phyloP scores from a whole-genome alignment of 2,113 vertebrate genomes.

The Laticauda laticaudata region DNA sequence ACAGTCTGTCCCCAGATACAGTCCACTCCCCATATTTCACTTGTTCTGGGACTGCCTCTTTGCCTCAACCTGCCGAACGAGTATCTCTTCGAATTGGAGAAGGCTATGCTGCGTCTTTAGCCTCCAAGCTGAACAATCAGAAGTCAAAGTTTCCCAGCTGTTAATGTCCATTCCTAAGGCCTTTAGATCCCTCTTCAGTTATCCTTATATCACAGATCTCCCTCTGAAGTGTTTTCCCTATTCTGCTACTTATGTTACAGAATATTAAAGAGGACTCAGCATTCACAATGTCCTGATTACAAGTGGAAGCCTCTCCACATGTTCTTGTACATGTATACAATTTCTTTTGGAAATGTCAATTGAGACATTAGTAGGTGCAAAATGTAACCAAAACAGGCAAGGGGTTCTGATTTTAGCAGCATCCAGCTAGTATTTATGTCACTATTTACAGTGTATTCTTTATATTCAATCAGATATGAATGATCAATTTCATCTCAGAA shows the following conservation, averaged over 20 bases:
- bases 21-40: too few species aligned
- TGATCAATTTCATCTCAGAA: not conserved
- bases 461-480: not conserved
- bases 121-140: too few species aligned
- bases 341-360: not conserved
- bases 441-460: not conserved
- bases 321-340: not conserved
- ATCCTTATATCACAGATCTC: too few species aligned
- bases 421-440: not conserved
- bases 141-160: too few species aligned
- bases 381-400: not conserved
- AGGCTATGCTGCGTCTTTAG: too few species aligned
- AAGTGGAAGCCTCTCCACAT: not conserved
- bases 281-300: not conserved
- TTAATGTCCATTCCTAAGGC: too few species aligned
- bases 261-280: not conserved
- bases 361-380: not conserved
- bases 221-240: too few species aligned
- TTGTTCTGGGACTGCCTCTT: too few species aligned
- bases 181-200: too few species aligned
- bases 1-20: too few species aligned
- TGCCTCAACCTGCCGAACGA: too few species aligned
- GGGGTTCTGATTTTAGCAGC: not conserved
- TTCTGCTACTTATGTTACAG: not conserved
- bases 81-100: too few species aligned